Conservation (phyloP, 1,140 invertebrate species). For the Hyles euphorbiae region DNA sequence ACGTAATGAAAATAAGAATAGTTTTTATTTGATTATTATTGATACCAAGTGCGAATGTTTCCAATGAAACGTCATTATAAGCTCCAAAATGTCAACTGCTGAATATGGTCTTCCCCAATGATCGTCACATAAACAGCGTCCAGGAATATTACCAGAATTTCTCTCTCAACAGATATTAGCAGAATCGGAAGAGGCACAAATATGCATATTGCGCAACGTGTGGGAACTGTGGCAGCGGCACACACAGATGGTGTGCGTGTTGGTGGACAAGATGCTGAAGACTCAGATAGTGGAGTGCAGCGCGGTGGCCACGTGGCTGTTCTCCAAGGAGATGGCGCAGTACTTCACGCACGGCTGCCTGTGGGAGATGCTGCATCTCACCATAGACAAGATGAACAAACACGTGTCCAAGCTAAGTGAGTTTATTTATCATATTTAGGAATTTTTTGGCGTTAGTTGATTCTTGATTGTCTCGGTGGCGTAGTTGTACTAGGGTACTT, state of each 20-base stretch:
- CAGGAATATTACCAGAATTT: too few species aligned
- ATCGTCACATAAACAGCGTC: too few species aligned
- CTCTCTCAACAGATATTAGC: constrained; percentile 90
- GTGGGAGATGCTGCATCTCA: constrained; percentile 98
- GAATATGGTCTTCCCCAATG: too few species aligned
- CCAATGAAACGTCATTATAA: too few species aligned
- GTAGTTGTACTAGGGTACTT: too few species aligned
- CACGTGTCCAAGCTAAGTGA: constrained; percentile 90
- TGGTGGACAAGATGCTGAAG: constrained; percentile 98
- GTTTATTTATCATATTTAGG: constrained; percentile 17
- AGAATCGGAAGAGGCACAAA: constrained; percentile 96
- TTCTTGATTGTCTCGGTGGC: too few species aligned
- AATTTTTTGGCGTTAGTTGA: too few species aligned
- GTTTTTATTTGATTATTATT: too few species aligned
- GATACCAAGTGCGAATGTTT: too few species aligned
- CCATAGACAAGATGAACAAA: constrained; percentile 97
- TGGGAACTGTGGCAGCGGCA: constrained; percentile 96
- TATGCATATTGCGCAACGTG: constrained; percentile 94
- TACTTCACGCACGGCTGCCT: constrained; percentile 97
- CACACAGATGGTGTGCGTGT: constrained; percentile 97
- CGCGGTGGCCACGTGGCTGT: constrained; percentile 98
- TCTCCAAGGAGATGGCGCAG: constrained; percentile 95
- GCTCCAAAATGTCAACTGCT: too few species aligned
- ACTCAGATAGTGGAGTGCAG: constrained; percentile 98
- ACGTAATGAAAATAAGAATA: too few species aligned